These are phyloP conservation scores for Elaphurus davidianus DNA, from an alignment of 2,113 vertebrate species.

Conservation along the genomic window DNA sequence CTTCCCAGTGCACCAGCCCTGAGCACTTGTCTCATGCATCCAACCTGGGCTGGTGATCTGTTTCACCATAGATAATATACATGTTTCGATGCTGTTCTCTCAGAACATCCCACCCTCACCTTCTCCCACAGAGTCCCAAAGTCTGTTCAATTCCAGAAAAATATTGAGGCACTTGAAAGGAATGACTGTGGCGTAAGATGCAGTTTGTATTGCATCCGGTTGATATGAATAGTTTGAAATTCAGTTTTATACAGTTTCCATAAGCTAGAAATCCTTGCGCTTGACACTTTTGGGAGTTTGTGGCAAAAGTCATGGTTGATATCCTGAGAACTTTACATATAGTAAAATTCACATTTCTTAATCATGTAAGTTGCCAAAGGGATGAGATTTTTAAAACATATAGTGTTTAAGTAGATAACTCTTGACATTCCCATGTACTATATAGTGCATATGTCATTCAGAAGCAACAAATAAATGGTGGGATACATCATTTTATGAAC, in stretches of 20 bases:
- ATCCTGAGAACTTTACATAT: background rate
- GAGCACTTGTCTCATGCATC: no score
- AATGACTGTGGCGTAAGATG: background rate
- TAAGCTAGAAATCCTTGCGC: background rate
- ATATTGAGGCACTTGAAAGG: background rate
- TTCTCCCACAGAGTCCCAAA: no score
- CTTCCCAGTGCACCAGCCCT: no score
- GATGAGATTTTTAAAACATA: background rate
- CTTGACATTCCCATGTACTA: background rate
- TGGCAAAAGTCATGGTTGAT: background rate
- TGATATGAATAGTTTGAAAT: background rate
- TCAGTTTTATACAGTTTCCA: background rate
- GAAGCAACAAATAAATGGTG: background rate
- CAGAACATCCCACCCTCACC: no score
- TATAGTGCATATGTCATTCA: background rate
- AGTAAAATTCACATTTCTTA: background rate
- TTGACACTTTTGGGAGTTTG: background rate
- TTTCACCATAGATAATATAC: no score
- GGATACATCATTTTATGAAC: background rate
- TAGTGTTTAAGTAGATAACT: background rate
- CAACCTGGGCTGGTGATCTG: no score
- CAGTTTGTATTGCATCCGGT: background rate
- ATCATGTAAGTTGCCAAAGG: background rate
- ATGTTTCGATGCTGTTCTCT: no score
- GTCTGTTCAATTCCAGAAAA: no score